A percentile compares a stretch with the other conserved stretches of the same genome.
phyloP scores from a whole-genome alignment of 2,113 vertebrate genomes.

The Ophiodon elongatus region DNA sequence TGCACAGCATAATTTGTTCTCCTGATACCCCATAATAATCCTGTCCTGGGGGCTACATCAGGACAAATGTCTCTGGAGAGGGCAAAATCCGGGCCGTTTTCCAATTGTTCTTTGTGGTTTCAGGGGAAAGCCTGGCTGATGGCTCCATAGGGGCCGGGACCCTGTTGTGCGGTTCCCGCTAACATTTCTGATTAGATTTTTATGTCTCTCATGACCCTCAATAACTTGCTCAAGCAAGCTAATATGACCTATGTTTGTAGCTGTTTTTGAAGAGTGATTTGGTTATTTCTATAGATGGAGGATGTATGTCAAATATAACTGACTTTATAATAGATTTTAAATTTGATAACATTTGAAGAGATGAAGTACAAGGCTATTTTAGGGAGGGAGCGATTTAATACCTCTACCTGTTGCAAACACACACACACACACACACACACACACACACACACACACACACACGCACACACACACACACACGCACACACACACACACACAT shows the following conservation, averaged over 20 bases:
- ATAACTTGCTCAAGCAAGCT: not conserved
- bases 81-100: conserved; percentile 30
- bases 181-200: conserved; percentile 39
- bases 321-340: not conserved
- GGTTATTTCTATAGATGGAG: not conserved
- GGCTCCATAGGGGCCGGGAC: not conserved
- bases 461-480: conserved; percentile 1
- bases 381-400: not conserved
- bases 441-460: not conserved
- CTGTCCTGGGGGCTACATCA: conserved; percentile 7
- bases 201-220: conserved; percentile 15
- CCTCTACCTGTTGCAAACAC: not conserved
- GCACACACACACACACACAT: not conserved
- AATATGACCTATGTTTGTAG: conserved; percentile 2
- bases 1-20: conserved; percentile 13
- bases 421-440: not conserved
- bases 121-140: not conserved
- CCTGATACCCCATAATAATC: conserved; percentile 24
- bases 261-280: not conserved
- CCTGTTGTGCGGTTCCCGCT: not conserved
- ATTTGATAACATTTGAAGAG: not conserved
- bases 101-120: conserved; percentile 20
- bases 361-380: not conserved
- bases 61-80: conserved; percentile 13
- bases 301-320: conserved; percentile 1